phyloP scores from a whole-genome alignment of 2,113 vertebrate species.

The Lipotes vexillifer region DNA sequence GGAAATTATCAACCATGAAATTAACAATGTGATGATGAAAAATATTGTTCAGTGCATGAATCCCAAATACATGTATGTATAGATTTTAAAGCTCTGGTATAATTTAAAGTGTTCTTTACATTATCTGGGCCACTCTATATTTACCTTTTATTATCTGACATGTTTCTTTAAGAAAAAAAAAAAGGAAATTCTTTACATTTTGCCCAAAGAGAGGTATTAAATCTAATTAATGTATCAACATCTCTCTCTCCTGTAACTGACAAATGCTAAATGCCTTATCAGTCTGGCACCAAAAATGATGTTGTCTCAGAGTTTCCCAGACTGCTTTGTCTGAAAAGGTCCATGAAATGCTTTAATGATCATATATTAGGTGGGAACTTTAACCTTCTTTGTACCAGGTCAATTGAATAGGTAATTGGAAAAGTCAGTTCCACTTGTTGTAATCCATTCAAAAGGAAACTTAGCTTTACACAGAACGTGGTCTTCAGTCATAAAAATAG shows the following conservation, averaged over 20 bases:
- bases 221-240: conserved; percentile 57
- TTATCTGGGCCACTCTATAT: background rate
- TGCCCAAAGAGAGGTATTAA: conserved; percentile 33
- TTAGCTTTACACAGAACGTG: conserved; percentile 15
- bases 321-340: conserved; percentile 58
- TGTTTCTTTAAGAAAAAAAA: background rate
- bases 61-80: background rate
- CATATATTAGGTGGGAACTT: conserved; percentile 66
- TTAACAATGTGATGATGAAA: background rate
- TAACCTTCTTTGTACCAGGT: conserved; percentile 62
- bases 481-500: conserved; percentile 19
- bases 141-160: background rate
- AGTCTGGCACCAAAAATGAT: conserved; percentile 68
- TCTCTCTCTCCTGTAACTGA: conserved; percentile 74
- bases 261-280: conserved; percentile 77
- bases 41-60: background rate
- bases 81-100: background rate
- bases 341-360: conserved; percentile 65
- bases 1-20: background rate
- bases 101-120: background rate
- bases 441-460: conserved; percentile 56
- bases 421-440: conserved; percentile 61
- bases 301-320: conserved; percentile 66
- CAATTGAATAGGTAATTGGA: conserved; percentile 63
- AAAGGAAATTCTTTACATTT: conserved; percentile 30